Conservation (phyloP, 2,888 invertebrate genomes). For the Pseudococcus viburni region DNA sequence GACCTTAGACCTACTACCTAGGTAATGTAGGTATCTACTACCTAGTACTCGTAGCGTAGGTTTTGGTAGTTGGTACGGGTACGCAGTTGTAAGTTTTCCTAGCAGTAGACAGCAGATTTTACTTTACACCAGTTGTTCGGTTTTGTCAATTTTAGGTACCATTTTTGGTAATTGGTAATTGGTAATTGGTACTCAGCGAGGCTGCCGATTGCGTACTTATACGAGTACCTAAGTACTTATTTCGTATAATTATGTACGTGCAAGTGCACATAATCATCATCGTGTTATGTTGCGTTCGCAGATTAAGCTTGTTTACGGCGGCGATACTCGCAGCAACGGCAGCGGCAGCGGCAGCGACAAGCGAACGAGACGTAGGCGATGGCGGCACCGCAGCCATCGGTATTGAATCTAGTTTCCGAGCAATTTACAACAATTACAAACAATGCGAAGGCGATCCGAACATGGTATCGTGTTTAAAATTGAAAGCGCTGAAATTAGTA, state of each 20-base stretch:
- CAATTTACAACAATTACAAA: conserved; percentile 75
- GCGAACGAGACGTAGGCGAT: background rate
- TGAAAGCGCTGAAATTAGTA: conserved; percentile 78
- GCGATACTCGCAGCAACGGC: background rate
- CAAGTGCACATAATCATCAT: no score
- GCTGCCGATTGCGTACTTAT: no score
- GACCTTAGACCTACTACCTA: no score
- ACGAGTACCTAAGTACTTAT: no score
- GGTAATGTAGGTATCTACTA: no score
- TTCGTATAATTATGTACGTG: no score
- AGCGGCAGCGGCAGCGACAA: background rate
- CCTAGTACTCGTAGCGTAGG: no score
- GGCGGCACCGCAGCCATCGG: background rate
- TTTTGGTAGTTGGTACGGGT: no score
- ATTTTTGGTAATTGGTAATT: no score
- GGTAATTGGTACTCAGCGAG: no score
- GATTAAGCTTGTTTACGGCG: background rate
- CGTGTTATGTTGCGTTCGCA: background rate
- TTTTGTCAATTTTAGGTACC: background rate
- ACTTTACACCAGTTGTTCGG: background rate
- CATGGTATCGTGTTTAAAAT: conserved; percentile 80
- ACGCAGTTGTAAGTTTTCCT: no score
- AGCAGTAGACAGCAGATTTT: no score
- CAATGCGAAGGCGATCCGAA: conserved; percentile 79
- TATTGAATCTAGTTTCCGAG: conserved; percentile 66